phyloP scores from a whole-genome alignment of 1,140 invertebrate species.

The Heliothis subflexa region DNA sequence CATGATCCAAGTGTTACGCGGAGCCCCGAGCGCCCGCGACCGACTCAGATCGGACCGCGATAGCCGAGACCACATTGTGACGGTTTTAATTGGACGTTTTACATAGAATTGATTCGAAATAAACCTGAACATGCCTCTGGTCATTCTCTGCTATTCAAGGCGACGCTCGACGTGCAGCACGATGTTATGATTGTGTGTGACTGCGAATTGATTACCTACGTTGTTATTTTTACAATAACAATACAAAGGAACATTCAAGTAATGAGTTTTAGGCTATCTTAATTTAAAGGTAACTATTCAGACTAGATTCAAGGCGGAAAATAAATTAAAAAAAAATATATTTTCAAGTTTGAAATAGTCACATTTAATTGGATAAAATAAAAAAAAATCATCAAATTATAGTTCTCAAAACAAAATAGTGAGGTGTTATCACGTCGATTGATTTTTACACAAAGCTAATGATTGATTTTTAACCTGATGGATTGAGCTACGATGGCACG shows the following conservation, averaged over 20 bases:
- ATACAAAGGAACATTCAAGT: conserved; percentile 7
- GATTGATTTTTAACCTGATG: not conserved
- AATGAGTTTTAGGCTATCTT: not conserved
- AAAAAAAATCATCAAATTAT: not conserved
- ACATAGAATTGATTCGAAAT: conserved; percentile 62
- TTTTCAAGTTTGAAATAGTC: not conserved
- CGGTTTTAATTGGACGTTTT: conserved; percentile 76
- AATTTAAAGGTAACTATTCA: conserved; percentile 2
- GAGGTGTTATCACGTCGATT: too few species aligned
- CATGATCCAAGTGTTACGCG: conserved; percentile 39
- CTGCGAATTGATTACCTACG: conserved; percentile 18
- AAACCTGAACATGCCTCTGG: conserved; percentile 41
- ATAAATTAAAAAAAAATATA: not conserved
- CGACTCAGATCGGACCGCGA: conserved; percentile 63
- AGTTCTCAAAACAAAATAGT: not conserved
- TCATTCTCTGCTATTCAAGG: conserved; percentile 31
- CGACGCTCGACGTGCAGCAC: conserved; percentile 28
- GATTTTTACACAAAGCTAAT: too few species aligned
- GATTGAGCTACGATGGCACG: not conserved
- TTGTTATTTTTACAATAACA: conserved; percentile 24
- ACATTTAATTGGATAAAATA: not conserved
- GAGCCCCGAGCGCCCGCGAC: conserved; percentile 47
- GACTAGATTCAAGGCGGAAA: too few species aligned
- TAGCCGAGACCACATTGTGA: conserved; percentile 70
- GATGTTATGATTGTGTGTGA: conserved; percentile 38